These are phyloP conservation scores for Mus caroli DNA, from an alignment of 2,797 vertebrate species.

Conservation along the genomic window DNA sequence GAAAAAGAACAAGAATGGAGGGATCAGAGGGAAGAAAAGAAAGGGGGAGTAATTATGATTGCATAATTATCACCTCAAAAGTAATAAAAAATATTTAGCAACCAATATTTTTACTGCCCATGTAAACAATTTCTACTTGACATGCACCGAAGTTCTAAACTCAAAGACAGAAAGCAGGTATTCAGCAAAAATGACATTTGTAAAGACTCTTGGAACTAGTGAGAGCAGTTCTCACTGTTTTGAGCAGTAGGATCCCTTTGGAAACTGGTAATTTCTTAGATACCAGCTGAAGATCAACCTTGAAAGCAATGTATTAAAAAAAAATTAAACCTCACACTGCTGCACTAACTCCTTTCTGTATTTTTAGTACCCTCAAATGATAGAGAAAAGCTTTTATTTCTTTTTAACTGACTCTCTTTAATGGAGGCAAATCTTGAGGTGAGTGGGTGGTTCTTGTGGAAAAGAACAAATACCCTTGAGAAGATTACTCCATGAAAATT, in stretches of 20 bases:
- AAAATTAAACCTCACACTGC: background rate
- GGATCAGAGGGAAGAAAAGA: background rate
- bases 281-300: background rate
- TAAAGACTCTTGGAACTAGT: background rate
- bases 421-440: background rate
- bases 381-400: background rate
- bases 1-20: background rate
- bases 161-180: background rate
- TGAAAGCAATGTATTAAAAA: background rate
- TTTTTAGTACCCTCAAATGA: background rate
- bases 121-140: background rate
- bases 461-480: constrained; percentile 7
- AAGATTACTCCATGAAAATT: background rate
- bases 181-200: background rate
- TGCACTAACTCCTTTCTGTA: background rate
- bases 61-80: background rate
- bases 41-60: background rate
- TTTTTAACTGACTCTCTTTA: background rate
- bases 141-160: background rate
- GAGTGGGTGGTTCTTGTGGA: background rate
- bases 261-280: constrained; percentile 24
- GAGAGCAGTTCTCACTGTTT: background rate
- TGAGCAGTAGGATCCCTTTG: background rate
- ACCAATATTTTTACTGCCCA: background rate
- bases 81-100: background rate